Percentiles rank a stretch among this genome's conserved stretches.
phyloP scores from a whole-genome alignment of 1,140 invertebrate genomes.

The Venustaconcha ellipsiformis region DNA sequence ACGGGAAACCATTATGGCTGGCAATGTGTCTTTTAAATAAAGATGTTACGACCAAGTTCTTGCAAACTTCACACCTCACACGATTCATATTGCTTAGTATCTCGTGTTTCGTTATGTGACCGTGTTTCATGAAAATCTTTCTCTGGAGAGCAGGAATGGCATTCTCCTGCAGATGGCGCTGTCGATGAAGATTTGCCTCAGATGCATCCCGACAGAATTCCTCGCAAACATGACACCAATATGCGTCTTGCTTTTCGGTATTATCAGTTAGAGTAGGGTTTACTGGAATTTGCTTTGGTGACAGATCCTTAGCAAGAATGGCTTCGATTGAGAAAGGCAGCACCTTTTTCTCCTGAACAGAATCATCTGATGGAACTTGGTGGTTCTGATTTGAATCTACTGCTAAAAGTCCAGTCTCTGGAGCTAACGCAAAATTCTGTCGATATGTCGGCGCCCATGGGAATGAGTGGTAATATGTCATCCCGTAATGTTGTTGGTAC shows the following conservation, averaged over 20 bases:
- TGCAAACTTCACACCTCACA: slow-evolving; percentile 22
- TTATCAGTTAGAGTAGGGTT: neutral
- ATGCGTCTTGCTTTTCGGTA: neutral
- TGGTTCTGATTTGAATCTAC: too few species aligned
- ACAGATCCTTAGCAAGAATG: neutral
- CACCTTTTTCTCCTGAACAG: neutral
- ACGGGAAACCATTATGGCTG: slow-evolving; percentile 28
- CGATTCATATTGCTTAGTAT: slow-evolving; percentile 2
- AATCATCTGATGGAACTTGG: neutral
- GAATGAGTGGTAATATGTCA: too few species aligned
- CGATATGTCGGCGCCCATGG: too few species aligned
- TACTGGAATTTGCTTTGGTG: neutral
- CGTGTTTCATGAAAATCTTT: neutral
- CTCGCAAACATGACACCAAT: slow-evolving; percentile 30
- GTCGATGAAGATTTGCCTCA: slow-evolving; percentile 13
- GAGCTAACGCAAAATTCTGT: too few species aligned
- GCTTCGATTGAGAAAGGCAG: slow-evolving; percentile 1
- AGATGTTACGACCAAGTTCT: slow-evolving; percentile 19
- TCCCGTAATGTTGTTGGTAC: too few species aligned
- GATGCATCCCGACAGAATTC: slow-evolving; percentile 12
- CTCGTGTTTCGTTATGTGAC: slow-evolving; percentile 13
- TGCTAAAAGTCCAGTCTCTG: too few species aligned
- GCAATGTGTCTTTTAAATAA: slow-evolving; percentile 28
- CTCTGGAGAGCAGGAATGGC: slow-evolving; percentile 11
- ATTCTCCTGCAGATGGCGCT: slow-evolving; percentile 2